Conservation (phyloP, 1,140 invertebrate species). For the Drosophila sturtevanti region DNA sequence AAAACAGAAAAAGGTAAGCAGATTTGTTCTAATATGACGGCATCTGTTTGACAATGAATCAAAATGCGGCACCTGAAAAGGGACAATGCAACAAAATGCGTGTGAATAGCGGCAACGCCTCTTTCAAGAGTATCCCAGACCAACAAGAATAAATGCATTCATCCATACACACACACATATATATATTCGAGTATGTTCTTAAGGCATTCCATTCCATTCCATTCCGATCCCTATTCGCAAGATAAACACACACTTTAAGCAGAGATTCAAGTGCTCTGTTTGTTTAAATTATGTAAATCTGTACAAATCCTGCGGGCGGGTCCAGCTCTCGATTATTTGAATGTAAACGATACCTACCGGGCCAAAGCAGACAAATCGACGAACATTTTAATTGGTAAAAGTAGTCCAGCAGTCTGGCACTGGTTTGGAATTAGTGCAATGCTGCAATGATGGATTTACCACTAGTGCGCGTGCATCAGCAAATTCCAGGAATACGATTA, state of each 20-base stretch:
- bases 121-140: slow-evolving; percentile 35
- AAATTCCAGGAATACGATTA: slow-evolving; percentile 39
- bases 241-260: slow-evolving; percentile 46
- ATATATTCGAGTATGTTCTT: too few species aligned
- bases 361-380: slow-evolving; percentile 62
- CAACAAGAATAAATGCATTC: neutral
- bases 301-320: slow-evolving; percentile 67
- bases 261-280: slow-evolving; percentile 61
- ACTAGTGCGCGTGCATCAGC: slow-evolving; percentile 1
- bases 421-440: slow-evolving; percentile 51
- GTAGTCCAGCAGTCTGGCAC: slow-evolving; percentile 58
- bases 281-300: slow-evolving; percentile 78
- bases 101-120: slow-evolving; percentile 67
- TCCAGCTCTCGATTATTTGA: slow-evolving; percentile 13
- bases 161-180: neutral
- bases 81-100: slow-evolving; percentile 34
- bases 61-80: slow-evolving; percentile 20
- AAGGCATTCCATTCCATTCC: too few species aligned
- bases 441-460: slow-evolving; percentile 20
- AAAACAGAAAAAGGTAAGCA: slow-evolving; percentile 68
- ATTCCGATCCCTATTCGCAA: slow-evolving; percentile 30
- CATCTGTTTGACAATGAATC: slow-evolving; percentile 64
- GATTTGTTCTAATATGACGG: slow-evolving; percentile 79
- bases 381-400: slow-evolving; percentile 61
- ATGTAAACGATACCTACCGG: slow-evolving; percentile 36